Evolutionary conservation across 1,140 invertebrate species (phyloP).

Genomic region (Luehdorfia chinensis): DNA sequence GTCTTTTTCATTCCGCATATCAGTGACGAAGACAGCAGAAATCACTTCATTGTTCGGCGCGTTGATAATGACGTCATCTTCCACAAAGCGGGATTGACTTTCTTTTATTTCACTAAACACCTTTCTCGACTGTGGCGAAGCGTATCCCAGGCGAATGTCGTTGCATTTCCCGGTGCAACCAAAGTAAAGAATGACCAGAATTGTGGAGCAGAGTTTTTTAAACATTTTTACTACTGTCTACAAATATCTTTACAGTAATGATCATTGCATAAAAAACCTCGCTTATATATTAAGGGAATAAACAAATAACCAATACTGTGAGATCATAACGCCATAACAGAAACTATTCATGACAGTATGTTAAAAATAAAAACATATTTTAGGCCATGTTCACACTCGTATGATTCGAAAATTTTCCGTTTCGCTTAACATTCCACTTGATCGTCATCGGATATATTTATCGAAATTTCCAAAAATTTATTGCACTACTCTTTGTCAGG

Average conservation of each 20-base stretch:
- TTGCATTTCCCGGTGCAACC: conserved; percentile 1
- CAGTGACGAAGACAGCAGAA: conserved; percentile 51
- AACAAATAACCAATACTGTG: neutral
- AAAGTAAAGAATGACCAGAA: conserved; percentile 1
- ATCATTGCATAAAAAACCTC: neutral
- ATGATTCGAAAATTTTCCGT: too few species aligned
- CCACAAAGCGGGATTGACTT: conserved; percentile 62
- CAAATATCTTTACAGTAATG: neutral
- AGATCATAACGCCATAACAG: conserved; percentile 9
- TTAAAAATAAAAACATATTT: too few species aligned
- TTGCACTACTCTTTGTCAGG: too few species aligned
- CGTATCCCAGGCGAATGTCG: conserved; percentile 12
- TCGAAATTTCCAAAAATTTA: too few species aligned
- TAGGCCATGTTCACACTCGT: too few species aligned
- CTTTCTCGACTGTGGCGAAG: conserved; percentile 7
- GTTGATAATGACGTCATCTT: conserved; percentile 53
- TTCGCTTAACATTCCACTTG: too few species aligned
- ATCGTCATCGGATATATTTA: too few species aligned
- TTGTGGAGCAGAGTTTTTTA: neutral
- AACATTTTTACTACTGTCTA: conserved; percentile 2
- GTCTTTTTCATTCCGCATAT: conserved; percentile 53
- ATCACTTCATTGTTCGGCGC: conserved; percentile 55
- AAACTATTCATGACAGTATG: neutral
- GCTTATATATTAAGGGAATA: conserved; percentile 5
- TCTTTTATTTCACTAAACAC: conserved; percentile 59